Conservation (phyloP, 1,140 invertebrate species). For the Cryptotermes secundus region DNA sequence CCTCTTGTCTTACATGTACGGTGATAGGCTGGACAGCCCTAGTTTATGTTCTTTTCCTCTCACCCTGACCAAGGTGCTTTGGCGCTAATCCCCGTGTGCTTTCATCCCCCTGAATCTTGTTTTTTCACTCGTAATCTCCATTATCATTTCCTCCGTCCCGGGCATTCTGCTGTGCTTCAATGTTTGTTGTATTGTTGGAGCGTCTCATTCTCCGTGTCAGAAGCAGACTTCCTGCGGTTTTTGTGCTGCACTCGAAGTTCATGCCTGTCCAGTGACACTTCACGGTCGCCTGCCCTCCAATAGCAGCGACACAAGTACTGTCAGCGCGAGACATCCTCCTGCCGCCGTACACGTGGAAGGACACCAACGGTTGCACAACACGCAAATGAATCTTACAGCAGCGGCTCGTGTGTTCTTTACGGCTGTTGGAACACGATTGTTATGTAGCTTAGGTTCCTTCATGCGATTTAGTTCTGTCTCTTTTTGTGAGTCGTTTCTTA, state of each 20-base stretch:
- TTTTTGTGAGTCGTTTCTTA: too few species aligned
- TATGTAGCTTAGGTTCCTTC: too few species aligned
- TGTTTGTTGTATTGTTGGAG: not conserved
- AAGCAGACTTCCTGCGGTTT: not conserved
- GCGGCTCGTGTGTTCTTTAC: not conserved
- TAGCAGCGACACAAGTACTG: not conserved
- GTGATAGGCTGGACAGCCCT: not conserved
- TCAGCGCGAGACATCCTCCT: not conserved
- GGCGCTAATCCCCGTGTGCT: not conserved
- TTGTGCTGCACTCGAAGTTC: not conserved
- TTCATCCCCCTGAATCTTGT: not conserved
- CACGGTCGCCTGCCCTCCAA: not conserved
- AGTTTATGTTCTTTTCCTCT: not conserved
- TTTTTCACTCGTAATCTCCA: not conserved
- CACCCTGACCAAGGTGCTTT: not conserved
- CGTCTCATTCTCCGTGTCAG: not conserved
- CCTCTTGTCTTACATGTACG: too few species aligned
- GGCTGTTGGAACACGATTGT: not conserved
- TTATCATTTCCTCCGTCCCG: not conserved
- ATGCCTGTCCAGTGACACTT: conserved; percentile 11
- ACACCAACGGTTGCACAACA: not conserved
- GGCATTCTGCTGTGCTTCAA: not conserved
- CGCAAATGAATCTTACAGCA: not conserved
- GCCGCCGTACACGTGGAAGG: not conserved
- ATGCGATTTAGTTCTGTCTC: too few species aligned